These are phyloP conservation scores for Lampris incognitus DNA, from an alignment of 2,113 vertebrate species.

Conservation along the genomic window DNA sequence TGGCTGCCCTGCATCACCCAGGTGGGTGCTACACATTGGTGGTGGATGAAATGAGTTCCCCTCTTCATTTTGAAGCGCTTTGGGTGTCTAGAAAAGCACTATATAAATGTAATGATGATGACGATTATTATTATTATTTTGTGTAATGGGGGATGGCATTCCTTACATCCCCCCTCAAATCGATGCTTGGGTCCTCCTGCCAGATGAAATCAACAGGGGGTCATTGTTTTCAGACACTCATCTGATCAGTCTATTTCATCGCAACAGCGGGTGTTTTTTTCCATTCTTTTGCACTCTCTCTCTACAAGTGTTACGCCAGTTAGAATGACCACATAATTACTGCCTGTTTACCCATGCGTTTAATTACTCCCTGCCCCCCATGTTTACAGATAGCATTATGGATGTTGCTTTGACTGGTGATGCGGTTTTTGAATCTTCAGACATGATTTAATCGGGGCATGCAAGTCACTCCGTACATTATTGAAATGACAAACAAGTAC, in stretches of 20 bases:
- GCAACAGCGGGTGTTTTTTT: not conserved
- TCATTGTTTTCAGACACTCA: too few species aligned
- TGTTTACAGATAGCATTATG: slow-evolving; percentile 29
- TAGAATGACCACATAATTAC: not conserved
- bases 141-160: too few species aligned
- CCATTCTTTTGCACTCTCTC: not conserved
- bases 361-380: not conserved
- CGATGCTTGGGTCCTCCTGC: too few species aligned
- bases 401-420: slow-evolving; percentile 29
- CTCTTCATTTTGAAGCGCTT: too few species aligned
- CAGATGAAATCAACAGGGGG: too few species aligned
- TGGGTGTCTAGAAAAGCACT: too few species aligned
- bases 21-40: too few species aligned
- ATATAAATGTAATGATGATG: too few species aligned
- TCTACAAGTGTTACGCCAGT: not conserved
- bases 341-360: not conserved
- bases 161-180: too few species aligned
- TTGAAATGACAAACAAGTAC: slow-evolving; percentile 25
- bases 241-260: not conserved
- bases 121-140: too few species aligned
- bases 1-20: too few species aligned
- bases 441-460: slow-evolving; percentile 36
- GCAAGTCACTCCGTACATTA: slow-evolving; percentile 21
- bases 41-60: too few species aligned
- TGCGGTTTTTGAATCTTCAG: not conserved